These are phyloP conservation scores for Alexandromys fortis DNA, from an alignment of 2,113 vertebrate genomes.

Conservation along the genomic window DNA sequence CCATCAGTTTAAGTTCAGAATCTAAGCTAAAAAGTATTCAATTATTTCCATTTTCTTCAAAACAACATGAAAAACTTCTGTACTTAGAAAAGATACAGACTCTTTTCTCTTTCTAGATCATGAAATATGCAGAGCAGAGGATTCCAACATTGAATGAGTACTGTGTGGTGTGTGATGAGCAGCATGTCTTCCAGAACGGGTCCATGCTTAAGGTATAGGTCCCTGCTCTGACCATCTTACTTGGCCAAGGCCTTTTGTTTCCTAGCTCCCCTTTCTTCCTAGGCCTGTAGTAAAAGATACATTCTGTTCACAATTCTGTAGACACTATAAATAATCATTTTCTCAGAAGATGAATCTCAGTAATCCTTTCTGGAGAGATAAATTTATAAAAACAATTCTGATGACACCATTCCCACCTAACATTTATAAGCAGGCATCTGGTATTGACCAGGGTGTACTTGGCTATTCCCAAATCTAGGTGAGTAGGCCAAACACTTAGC, in stretches of 20 bases:
- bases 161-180: conserved; percentile 99
- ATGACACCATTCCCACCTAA: background rate
- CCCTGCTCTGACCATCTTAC: background rate
- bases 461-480: background rate
- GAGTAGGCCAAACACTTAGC: background rate
- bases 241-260: background rate
- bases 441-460: background rate
- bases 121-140: conserved; percentile 99
- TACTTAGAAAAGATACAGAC: background rate
- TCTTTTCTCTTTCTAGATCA: conserved; percentile 89
- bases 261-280: conserved; percentile 13
- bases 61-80: background rate
- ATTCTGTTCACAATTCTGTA: background rate
- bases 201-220: conserved; percentile 97
- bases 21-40: background rate
- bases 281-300: background rate
- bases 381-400: conserved; percentile 3
- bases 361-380: background rate
- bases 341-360: conserved; percentile 11
- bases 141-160: conserved; percentile 98
- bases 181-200: conserved; percentile 99
- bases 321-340: conserved; percentile 45
- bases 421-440: conserved; percentile 45
- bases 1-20: background rate
- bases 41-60: background rate